Evolutionary conservation across 2,888 invertebrate genomes (phyloP).

Genomic region (Junonia oenone): DNA sequence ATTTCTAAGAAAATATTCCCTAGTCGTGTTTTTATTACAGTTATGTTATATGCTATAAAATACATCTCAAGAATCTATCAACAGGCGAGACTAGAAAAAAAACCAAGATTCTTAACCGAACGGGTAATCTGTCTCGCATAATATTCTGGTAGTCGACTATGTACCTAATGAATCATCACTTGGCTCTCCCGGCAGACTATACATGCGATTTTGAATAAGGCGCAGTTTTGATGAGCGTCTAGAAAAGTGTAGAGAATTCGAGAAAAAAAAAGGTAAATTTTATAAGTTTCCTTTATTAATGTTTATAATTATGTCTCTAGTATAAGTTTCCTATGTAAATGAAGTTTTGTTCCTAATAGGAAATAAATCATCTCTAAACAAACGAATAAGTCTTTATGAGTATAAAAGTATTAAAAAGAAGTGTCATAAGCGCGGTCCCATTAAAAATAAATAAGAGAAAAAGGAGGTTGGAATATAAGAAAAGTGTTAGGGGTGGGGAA

Average conservation of each 20-base stretch:
- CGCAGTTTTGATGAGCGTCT: neutral
- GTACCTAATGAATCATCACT: constrained; percentile 18
- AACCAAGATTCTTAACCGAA: neutral
- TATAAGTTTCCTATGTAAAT: too few relatives aligned
- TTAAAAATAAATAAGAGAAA: too few relatives aligned
- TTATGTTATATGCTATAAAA: neutral
- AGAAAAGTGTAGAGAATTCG: neutral
- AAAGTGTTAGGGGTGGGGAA: too few relatives aligned
- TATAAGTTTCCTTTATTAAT: too few relatives aligned
- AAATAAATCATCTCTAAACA: too few relatives aligned
- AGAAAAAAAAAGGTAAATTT: too few relatives aligned
- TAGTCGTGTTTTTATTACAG: neutral
- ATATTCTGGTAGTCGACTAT: neutral
- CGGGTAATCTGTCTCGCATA: neutral
- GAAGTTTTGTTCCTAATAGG: too few relatives aligned
- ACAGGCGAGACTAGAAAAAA: neutral
- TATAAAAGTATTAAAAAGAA: too few relatives aligned
- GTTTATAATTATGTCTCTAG: too few relatives aligned
- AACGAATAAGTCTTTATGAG: too few relatives aligned
- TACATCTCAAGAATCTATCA: neutral
- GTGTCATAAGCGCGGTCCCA: too few relatives aligned
- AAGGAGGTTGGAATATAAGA: too few relatives aligned
- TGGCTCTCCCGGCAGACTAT: constrained; percentile 4
- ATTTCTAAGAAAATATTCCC: neutral
- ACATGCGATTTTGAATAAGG: constrained; percentile 3